Evolutionary conservation across 2,797 vertebrate genomes (phyloP), one percentile per base, ranked within the genome.

Genomic region (Calcarius lapponicus): DNA sequence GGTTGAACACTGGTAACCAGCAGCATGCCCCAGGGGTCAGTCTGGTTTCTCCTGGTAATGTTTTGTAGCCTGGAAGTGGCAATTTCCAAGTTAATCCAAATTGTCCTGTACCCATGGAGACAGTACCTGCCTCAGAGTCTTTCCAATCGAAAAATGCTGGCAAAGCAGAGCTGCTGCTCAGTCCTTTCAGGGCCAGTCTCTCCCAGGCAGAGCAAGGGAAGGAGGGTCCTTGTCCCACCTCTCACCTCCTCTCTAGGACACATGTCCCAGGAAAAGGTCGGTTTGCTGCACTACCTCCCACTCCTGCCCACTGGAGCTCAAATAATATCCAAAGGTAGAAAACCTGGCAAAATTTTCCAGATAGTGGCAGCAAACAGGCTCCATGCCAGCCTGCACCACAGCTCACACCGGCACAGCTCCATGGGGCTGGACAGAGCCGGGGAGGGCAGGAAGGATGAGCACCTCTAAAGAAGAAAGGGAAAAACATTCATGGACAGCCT

Each of bases 341-440:
- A 85, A 57, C 48, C 62, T 80, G 73, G 73, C 69, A 64, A 34
- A 2, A 6, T 64, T 88, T 73, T 34, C 28, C 0, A 0, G 69
- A 32, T 14, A 6, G 28, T 11, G 82, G 69, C 60, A 62, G 36
- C 7, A 22, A 31, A 32, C 20, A 26, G 80, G 76, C 80, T 69
- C 26, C 38, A 5, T 20, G 80, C 83, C 90, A 92, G 80, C 82
- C 75, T 80, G 75, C 60, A 18, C 31, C 64, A 50, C 17, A 42
- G 72, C 54, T 47, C 11, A 25, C 58, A 43, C 6, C 1, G 1
- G 13, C 71, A 58, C 5, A 0, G 72, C 38, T 70, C 8, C 0
- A 0, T 10, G n/a, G 36, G 7, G 53, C 13, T 58, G 57, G 17
- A 12, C 7, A 28, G 71, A n/a, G 67, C 71, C 21, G 40, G n/a